These are phyloP conservation scores for Drosophila pseudoananassae DNA, from an alignment of 1,140 invertebrate genomes.

Conservation along the genomic window DNA sequence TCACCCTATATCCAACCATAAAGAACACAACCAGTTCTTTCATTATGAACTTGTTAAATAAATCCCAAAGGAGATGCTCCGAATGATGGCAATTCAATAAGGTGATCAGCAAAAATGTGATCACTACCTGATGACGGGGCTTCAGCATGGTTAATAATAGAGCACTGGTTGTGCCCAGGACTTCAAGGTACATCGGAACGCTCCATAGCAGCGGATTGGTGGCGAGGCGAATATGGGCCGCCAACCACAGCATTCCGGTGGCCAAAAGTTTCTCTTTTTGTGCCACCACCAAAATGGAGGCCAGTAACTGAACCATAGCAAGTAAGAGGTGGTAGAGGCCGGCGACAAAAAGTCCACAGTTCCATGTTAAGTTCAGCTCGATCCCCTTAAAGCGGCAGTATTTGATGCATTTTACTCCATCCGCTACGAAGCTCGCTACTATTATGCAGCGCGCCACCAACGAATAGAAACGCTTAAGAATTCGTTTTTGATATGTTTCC, in stretches of 20 bases:
- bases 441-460: background rate
- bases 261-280: background rate
- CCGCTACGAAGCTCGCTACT: background rate
- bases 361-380: background rate
- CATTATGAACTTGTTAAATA: background rate
- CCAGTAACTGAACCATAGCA: background rate
- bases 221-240: background rate
- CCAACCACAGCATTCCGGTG: background rate
- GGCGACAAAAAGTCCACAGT: background rate
- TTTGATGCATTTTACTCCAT: background rate
- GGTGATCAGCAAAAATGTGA: background rate
- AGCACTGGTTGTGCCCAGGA: background rate
- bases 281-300: background rate
- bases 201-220: background rate
- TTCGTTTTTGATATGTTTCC: background rate
- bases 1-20: background rate
- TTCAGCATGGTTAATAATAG: background rate
- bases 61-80: background rate
- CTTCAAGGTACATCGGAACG: background rate
- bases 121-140: background rate
- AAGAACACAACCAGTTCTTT: background rate
- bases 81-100: background rate
- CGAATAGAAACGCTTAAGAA: background rate
- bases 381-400: background rate
- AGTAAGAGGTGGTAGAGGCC: background rate